Evolutionary conservation across 2,797 vertebrate genomes (phyloP).

Genomic region (Lepidocolaptes lacrymiger): DNA sequence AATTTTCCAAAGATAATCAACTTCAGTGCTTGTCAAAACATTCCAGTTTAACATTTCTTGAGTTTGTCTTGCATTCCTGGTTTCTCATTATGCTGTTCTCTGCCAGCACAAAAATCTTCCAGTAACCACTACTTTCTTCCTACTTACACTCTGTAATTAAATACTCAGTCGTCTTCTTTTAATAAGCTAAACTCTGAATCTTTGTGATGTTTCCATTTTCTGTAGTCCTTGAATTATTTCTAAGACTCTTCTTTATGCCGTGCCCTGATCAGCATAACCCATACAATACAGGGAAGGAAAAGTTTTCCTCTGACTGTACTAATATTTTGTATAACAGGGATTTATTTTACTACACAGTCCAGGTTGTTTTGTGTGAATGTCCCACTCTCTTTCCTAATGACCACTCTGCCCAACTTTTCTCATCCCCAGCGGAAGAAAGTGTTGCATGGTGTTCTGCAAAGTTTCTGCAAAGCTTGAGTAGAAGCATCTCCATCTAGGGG

Average conservation of each 20-base stretch:
- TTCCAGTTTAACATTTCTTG: background rate
- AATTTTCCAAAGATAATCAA: background rate
- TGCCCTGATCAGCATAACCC: background rate
- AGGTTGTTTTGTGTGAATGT: background rate
- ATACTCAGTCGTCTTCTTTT: background rate
- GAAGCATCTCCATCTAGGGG: background rate
- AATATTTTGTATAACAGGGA: background rate
- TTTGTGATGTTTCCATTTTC: background rate
- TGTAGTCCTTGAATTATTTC: background rate
- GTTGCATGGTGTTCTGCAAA: background rate
- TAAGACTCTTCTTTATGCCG: background rate
- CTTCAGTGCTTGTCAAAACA: background rate
- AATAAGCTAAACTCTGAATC: background rate
- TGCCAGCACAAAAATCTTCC: background rate
- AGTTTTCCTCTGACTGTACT: background rate
- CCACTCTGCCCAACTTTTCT: background rate
- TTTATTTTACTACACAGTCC: background rate
- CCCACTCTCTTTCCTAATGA: background rate
- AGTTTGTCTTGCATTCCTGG: background rate
- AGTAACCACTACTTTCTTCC: background rate
- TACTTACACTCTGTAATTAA: background rate
- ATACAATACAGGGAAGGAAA: background rate
- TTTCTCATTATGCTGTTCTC: background rate
- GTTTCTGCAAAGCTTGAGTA: background rate
- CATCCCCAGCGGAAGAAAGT: background rate